Conservation (phyloP, 2,888 invertebrate genomes). For the Gonocerus acuteangulatus region DNA sequence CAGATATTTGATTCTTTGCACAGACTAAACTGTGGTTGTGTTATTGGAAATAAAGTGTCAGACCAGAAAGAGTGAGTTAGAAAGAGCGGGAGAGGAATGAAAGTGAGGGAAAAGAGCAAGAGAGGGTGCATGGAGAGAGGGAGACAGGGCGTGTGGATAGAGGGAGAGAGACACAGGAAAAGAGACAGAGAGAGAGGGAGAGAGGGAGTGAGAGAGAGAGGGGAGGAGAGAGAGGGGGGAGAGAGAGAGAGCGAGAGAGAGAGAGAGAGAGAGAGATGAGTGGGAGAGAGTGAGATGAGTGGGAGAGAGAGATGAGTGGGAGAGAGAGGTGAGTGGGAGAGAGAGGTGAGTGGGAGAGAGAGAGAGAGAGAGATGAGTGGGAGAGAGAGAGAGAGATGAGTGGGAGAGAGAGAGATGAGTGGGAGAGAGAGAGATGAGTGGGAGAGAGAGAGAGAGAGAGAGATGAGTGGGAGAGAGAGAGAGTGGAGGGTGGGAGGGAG, state of each 20-base stretch:
- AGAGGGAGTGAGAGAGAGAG: slow-evolving; percentile 19
- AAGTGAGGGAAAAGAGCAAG: slow-evolving; percentile 25
- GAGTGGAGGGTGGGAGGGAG: slow-evolving; percentile 5
- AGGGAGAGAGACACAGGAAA: slow-evolving; percentile 19
- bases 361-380: no score
- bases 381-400: no score
- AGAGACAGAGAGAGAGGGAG: background rate
- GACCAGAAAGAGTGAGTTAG: no score
- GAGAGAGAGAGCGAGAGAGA: slow-evolving; percentile 26
- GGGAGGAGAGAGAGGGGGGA: slow-evolving; percentile 23
- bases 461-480: slow-evolving; percentile 15
- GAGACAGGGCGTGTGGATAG: slow-evolving; percentile 10
- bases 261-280: slow-evolving; percentile 3
- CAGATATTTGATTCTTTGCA: no score
- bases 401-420: background rate
- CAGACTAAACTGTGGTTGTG: no score
- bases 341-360: background rate
- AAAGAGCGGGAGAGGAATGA: slow-evolving; percentile 1
- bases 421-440: background rate
- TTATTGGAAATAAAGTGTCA: no score
- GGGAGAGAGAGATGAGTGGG: slow-evolving; percentile 27
- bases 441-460: slow-evolving; percentile 13
- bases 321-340: background rate
- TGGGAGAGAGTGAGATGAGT: slow-evolving; percentile 5
- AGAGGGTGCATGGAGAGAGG: slow-evolving; percentile 3